Conservation (phyloP, 2,888 invertebrate genomes). For the Dynastes tityus region DNA sequence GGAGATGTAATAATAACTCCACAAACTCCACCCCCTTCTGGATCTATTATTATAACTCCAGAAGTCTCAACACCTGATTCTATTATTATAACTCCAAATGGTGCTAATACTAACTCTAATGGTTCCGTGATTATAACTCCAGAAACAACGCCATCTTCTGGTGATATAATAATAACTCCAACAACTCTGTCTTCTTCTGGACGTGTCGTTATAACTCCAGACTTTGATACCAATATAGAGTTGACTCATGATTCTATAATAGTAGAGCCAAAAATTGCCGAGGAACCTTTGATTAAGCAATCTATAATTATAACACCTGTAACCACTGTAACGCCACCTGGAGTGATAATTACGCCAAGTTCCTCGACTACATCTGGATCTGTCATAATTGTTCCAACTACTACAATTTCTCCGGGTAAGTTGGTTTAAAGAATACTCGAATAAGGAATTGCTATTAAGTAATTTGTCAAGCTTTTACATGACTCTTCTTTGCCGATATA, state of each 20-base stretch:
- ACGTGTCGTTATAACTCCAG: too few relatives aligned
- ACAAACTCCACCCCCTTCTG: background rate
- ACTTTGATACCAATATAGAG: too few relatives aligned
- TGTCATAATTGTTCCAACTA: conserved; percentile 7
- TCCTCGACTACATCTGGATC: background rate
- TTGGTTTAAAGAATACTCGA: too few relatives aligned
- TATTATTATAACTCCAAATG: conserved; percentile 19
- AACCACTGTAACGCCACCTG: conserved; percentile 2
- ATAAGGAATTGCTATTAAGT: background rate
- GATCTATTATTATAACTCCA: conserved; percentile 8
- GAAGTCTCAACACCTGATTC: background rate
- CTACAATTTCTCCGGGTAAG: conserved; percentile 31
- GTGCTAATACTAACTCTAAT: background rate
- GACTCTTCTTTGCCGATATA: background rate
- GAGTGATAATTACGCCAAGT: conserved; percentile 15
- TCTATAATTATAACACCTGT: background rate
- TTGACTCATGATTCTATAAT: background rate
- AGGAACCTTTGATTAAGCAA: background rate
- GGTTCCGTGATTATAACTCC: conserved; percentile 4
- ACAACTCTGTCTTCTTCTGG: too few relatives aligned
- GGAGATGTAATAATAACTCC: background rate
- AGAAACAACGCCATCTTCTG: background rate
- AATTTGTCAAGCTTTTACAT: background rate
- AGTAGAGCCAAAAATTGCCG: background rate
- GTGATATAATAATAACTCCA: background rate